A percentile compares a stretch with the other conserved stretches of the same genome.
These are phyloP conservation scores for Dunckerocampus dactyliophorus DNA, from an alignment of 2,113 vertebrate species.

Conservation along the genomic window DNA sequence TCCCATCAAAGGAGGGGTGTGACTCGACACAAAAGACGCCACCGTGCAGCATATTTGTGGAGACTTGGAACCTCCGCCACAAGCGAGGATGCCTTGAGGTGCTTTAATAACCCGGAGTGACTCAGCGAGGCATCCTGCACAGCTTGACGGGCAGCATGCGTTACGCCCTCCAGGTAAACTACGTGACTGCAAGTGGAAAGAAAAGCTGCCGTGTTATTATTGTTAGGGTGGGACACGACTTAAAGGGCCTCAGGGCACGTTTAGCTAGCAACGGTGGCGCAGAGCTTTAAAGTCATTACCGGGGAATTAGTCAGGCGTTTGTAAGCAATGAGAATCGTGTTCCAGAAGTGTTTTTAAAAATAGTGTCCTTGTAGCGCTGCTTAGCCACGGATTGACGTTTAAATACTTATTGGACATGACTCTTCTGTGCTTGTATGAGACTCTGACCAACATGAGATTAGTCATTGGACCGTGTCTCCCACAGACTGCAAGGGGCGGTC, in stretches of 20 bases:
- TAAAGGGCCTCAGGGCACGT: background rate
- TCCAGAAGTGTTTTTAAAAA: too few species aligned
- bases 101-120: slow-evolving; percentile 4
- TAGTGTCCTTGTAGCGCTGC: too few species aligned
- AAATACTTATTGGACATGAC: too few species aligned
- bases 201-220: background rate
- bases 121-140: background rate
- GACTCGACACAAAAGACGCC: too few species aligned
- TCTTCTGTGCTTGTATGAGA: too few species aligned
- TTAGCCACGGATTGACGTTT: too few species aligned
- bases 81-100: background rate
- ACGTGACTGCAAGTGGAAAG: background rate
- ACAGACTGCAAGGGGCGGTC: too few species aligned
- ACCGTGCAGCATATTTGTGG: too few species aligned
- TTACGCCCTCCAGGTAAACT: slow-evolving; percentile 5
- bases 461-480: too few species aligned
- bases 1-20: too few species aligned
- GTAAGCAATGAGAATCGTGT: background rate
- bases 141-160: background rate
- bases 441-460: too few species aligned
- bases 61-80: background rate
- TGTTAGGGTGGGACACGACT: background rate
- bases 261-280: background rate
- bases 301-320: background rate
- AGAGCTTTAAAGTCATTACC: background rate